phyloP scores from a whole-genome alignment of 1,140 invertebrate species.

The Campoletis sonorensis region DNA sequence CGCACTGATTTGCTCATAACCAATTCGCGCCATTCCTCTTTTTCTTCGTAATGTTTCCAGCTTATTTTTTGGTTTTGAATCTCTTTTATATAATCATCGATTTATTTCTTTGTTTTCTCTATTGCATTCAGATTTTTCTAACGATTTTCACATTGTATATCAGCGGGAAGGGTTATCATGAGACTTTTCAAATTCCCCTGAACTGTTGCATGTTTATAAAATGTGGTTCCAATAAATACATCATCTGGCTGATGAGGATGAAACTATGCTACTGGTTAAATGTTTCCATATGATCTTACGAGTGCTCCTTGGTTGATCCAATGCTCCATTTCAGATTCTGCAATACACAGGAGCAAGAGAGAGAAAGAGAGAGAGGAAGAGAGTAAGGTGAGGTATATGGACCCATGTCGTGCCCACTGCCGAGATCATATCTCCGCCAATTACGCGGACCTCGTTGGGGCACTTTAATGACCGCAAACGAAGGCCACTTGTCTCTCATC shows the following conservation, averaged over 20 bases:
- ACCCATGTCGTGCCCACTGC: slow-evolving; percentile 52
- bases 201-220: not conserved
- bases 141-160: not conserved
- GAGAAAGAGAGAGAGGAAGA: slow-evolving; percentile 3
- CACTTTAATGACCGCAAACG: slow-evolving; percentile 54
- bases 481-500: slow-evolving; percentile 39
- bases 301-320: slow-evolving; percentile 18
- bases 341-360: slow-evolving; percentile 9
- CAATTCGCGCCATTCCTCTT: not conserved
- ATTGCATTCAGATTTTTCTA: not conserved
- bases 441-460: slow-evolving; percentile 49
- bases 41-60: not conserved
- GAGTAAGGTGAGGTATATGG: slow-evolving; percentile 8
- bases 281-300: slow-evolving; percentile 12
- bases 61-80: not conserved
- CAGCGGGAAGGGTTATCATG: not conserved
- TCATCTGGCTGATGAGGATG: slow-evolving; percentile 1
- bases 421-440: slow-evolving; percentile 56
- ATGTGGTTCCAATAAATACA: not conserved
- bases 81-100: not conserved
- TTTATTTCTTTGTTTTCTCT: not conserved
- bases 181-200: not conserved
- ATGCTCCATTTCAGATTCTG: slow-evolving; percentile 3
- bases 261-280: slow-evolving; percentile 1
- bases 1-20: not conserved